These are phyloP conservation scores for Kryphioiulus occultus DNA, from an alignment of 2,888 invertebrate species.

Conservation along the genomic window DNA sequence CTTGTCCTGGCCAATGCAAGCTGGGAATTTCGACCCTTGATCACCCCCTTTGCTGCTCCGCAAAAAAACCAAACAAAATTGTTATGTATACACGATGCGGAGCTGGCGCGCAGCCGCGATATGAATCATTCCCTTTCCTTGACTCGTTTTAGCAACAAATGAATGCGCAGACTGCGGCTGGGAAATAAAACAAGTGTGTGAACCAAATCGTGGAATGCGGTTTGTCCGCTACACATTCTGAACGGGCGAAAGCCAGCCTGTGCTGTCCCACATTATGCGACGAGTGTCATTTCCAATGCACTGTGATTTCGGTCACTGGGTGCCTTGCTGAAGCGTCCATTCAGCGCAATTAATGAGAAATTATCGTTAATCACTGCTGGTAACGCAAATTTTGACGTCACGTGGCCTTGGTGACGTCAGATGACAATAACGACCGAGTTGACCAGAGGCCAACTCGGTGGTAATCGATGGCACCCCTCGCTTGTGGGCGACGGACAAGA, in stretches of 20 bases:
- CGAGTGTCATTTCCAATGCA: neutral
- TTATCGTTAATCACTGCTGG: neutral
- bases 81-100: neutral
- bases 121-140: slow-evolving; percentile 17
- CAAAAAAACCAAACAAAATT: neutral
- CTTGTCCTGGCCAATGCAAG: neutral
- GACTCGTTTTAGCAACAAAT: slow-evolving; percentile 15
- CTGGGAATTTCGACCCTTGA: neutral
- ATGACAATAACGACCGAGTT: too few relatives aligned
- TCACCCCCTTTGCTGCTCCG: neutral
- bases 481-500: too few relatives aligned
- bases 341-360: too few relatives aligned
- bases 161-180: neutral
- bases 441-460: too few relatives aligned
- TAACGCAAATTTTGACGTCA: neutral
- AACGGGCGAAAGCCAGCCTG: neutral
- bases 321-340: neutral
- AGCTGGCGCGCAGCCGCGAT: neutral
- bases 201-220: slow-evolving; percentile 7
- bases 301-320: slow-evolving; percentile 1
- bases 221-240: neutral
- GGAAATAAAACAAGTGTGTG: slow-evolving; percentile 23
- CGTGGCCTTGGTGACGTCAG: too few relatives aligned
- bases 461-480: too few relatives aligned
- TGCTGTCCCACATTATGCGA: neutral